Evolutionary conservation across 2,113 vertebrate species (phyloP).

Genomic region (Centropristis striata): DNA sequence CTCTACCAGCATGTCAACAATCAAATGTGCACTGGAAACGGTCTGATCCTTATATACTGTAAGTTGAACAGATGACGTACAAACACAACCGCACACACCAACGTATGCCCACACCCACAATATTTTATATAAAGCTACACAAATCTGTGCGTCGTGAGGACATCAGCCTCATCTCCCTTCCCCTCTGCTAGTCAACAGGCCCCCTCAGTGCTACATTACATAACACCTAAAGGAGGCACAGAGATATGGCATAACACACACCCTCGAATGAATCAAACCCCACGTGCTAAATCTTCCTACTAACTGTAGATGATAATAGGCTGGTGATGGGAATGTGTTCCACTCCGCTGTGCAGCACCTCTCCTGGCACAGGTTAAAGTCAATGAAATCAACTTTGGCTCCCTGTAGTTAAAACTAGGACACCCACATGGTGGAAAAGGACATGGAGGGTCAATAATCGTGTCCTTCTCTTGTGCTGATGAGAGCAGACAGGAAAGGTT

Average conservation of each 20-base stretch:
- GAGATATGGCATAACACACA: slow-evolving; percentile 28
- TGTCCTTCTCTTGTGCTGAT: slow-evolving; percentile 20
- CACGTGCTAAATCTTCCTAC: slow-evolving; percentile 6
- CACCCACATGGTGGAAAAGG: not conserved
- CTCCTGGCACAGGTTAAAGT: not conserved
- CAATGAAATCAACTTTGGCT: not conserved
- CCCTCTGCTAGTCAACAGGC: slow-evolving; percentile 45
- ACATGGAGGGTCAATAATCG: not conserved
- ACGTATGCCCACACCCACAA: slow-evolving; percentile 3
- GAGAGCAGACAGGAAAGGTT: slow-evolving; percentile 35
- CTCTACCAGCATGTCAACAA: not conserved
- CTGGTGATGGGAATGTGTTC: not conserved
- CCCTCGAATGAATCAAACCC: slow-evolving; percentile 33
- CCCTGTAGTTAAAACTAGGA: not conserved
- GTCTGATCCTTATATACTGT: not conserved
- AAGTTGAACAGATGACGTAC: slow-evolving; percentile 28
- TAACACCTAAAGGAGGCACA: slow-evolving; percentile 48
- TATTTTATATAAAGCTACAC: slow-evolving; percentile 35
- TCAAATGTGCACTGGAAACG: not conserved
- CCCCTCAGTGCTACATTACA: slow-evolving; percentile 57
- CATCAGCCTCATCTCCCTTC: slow-evolving; percentile 33
- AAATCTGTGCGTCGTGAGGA: slow-evolving; percentile 25
- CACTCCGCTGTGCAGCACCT: not conserved
- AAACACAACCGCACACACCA: slow-evolving; percentile 24
- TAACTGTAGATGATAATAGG: not conserved